Conservation (phyloP, 92 coral and sea anemone genomes). For the Palythoa grandis region DNA sequence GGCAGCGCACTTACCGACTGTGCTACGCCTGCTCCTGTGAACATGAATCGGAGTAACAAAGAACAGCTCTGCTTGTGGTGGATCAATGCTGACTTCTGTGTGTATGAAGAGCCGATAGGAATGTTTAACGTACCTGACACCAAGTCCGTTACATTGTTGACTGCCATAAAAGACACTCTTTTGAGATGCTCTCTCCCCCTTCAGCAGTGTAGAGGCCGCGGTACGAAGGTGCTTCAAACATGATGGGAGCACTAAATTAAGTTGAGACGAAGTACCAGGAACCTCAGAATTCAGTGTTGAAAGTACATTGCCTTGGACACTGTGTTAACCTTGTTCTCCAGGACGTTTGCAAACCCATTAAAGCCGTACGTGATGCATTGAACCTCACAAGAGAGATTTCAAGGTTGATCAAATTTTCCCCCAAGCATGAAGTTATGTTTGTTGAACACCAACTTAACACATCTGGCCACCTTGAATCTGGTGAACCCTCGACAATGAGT, state of each 20-base stretch:
- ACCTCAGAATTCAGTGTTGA: too few relatives aligned
- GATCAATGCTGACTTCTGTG: constrained; percentile 2
- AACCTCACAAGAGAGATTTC: constrained; percentile 9
- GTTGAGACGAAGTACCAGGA: too few relatives aligned
- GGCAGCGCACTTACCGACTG: too few relatives aligned
- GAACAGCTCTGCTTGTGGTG: constrained; percentile 41
- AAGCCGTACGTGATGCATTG: constrained; percentile 4
- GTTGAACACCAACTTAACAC: not conserved
- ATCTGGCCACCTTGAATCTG: not conserved
- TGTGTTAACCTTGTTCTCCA: constrained; percentile 28
- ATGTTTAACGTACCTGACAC: constrained; percentile 11
- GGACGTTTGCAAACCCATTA: not conserved
- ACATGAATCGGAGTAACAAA: too few relatives aligned
- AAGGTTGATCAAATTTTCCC: constrained; percentile 36
- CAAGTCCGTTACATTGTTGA: constrained; percentile 6
- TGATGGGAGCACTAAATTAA: too few relatives aligned
- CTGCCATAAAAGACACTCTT: constrained; percentile 22
- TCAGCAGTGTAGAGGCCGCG: constrained; percentile 36
- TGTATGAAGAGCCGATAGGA: constrained; percentile 48
- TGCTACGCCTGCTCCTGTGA: too few relatives aligned
- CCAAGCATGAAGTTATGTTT: constrained; percentile 7
- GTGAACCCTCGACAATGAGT: constrained; percentile 4
- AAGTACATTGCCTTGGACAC: constrained; percentile 1
- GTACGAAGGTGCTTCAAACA: too few relatives aligned
- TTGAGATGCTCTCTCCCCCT: constrained; percentile 10